A percentile compares a stretch with the other conserved stretches of the same genome.
Evolutionary conservation across 2,888 invertebrate genomes (phyloP).

Genomic region (Spodoptera littoralis): DNA sequence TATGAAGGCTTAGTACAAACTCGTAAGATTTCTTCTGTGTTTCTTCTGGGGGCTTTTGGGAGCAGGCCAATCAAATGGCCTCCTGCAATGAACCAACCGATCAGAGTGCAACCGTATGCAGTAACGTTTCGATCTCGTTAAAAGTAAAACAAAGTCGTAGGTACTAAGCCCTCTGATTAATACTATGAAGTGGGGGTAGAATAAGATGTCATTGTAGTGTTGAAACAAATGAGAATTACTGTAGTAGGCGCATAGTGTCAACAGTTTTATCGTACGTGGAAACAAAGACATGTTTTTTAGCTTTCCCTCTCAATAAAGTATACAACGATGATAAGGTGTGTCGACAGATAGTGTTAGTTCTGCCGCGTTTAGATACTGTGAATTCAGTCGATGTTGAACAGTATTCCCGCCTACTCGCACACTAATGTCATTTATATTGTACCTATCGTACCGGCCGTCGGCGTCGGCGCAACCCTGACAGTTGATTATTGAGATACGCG

Average conservation of each 20-base stretch:
- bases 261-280: not conserved
- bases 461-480: conserved; percentile 49
- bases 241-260: not conserved
- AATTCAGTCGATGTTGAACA: conserved; percentile 33
- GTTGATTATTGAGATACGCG: conserved; percentile 41
- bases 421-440: conserved; percentile 24
- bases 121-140: too few relatives aligned
- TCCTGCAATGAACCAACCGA: too few relatives aligned
- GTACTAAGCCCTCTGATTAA: too few relatives aligned
- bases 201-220: too few relatives aligned
- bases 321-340: not conserved
- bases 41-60: too few relatives aligned
- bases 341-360: conserved; percentile 2
- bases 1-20: too few relatives aligned
- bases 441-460: conserved; percentile 14
- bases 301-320: not conserved
- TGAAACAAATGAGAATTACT: too few relatives aligned
- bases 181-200: too few relatives aligned
- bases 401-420: conserved; percentile 35
- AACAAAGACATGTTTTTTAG: not conserved
- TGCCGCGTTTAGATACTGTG: conserved; percentile 5
- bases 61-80: too few relatives aligned
- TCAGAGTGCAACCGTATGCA: too few relatives aligned
- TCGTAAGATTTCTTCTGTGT: too few relatives aligned
- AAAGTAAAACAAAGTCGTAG: too few relatives aligned